phyloP scores from a whole-genome alignment of 1,140 invertebrate species.

The Helicorthomorpha holstii region DNA sequence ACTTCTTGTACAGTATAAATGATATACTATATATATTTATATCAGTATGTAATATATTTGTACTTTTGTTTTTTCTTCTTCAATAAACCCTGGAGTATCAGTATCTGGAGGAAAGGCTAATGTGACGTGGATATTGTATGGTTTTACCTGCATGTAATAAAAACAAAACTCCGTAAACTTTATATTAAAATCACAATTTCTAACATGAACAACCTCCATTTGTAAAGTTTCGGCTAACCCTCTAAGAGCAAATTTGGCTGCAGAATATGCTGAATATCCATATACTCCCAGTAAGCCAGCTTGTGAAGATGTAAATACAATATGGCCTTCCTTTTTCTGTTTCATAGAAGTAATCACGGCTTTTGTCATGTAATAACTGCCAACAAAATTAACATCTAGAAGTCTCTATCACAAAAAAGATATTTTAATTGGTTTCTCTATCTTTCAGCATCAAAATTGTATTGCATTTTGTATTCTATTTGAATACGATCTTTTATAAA shows the following conservation, averaged over 20 bases:
- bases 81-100: slow-evolving; percentile 84
- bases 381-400: slow-evolving; percentile 38
- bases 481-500: neutral
- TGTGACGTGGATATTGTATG: slow-evolving; percentile 68
- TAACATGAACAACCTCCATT: slow-evolving; percentile 52
- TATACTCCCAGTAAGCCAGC: slow-evolving; percentile 79
- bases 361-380: slow-evolving; percentile 33
- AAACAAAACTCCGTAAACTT: neutral
- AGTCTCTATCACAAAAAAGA: slow-evolving; percentile 24
- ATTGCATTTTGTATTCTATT: slow-evolving; percentile 7
- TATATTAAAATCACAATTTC: neutral
- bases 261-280: slow-evolving; percentile 80
- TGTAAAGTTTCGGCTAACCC: slow-evolving; percentile 82
- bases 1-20: neutral
- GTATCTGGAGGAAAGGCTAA: slow-evolving; percentile 87
- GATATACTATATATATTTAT: neutral
- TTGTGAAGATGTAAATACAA: slow-evolving; percentile 75
- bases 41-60: slow-evolving; percentile 8
- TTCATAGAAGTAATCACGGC: slow-evolving; percentile 36
- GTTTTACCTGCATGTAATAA: slow-evolving; percentile 34
- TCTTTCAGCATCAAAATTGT: neutral
- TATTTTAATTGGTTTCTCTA: slow-evolving; percentile 2
- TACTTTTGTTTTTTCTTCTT: slow-evolving; percentile 60
- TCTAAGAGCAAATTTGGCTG: slow-evolving; percentile 83
- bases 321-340: slow-evolving; percentile 38